Percentiles rank a stretch among this genome's conserved stretches.
Conservation (phyloP, 2,113 vertebrate species). For the Dermatemys mawii region DNA sequence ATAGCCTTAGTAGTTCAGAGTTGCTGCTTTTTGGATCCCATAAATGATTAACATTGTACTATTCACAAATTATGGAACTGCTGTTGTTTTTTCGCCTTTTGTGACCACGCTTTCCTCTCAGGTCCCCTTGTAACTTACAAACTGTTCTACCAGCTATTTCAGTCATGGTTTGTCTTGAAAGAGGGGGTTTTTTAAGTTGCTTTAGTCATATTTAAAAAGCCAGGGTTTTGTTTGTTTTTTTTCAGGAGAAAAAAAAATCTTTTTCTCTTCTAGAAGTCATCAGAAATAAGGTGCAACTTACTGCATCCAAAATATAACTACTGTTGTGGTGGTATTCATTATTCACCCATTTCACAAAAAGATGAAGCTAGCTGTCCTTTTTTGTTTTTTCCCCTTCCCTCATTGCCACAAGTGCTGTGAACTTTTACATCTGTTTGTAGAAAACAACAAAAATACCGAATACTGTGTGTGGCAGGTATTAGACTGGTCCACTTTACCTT, state of each 20-base stretch:
- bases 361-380: background rate
- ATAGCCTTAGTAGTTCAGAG: background rate
- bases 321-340: slow-evolving; percentile 13
- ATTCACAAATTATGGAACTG: background rate
- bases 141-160: background rate
- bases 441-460: slow-evolving; percentile 27
- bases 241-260: slow-evolving; percentile 35
- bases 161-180: background rate
- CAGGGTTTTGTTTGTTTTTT: slow-evolving; percentile 41
- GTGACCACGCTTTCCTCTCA: background rate
- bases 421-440: slow-evolving; percentile 42
- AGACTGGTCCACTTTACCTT: slow-evolving; percentile 46
- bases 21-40: background rate
- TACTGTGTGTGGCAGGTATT: slow-evolving; percentile 51
- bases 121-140: background rate
- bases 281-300: slow-evolving; percentile 33
- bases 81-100: background rate
- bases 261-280: background rate
- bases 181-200: background rate
- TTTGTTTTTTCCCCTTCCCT: background rate
- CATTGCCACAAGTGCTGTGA: slow-evolving; percentile 58
- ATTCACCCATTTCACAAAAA: slow-evolving; percentile 42
- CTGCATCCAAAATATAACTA: slow-evolving; percentile 14
- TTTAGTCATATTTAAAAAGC: slow-evolving; percentile 28
- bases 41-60: background rate